Evolutionary conservation across 2,797 vertebrate species (phyloP), one percentile per base, ranked within the genome.

Genomic region (Chaetophractus vellerosus): DNA sequence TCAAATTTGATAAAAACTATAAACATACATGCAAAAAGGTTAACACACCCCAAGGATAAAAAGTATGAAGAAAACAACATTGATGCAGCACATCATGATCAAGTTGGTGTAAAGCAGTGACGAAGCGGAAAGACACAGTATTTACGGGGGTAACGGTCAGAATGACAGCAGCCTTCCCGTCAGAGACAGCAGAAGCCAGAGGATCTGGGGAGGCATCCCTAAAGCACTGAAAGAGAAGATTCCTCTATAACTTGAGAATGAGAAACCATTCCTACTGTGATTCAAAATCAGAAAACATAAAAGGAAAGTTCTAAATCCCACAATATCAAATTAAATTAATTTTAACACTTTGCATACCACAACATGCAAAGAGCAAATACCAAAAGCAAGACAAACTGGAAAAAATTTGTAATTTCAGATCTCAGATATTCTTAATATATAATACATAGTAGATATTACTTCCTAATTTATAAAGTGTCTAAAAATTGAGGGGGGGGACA

Each of bases 271-370:
- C 24, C 74, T 76, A 36, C 28, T 21, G 69, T 52, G 31, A 74
- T 24, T 69, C 84, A 89, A 75, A 85, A 74, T 85, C 59, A 96
- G 28, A 24, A 84, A 89, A 55, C 33, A 23, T 41, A 59, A 66
- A 83, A 91, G 38, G 88, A 92, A 88, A 55, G 24, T 66, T 74
- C 26, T 23, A 80, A 68, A 92, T 75, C 74, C 66, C 12, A 66
- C 48, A 45, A 41, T 48, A n/a, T 63, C 23, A 55, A 72, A 55
- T 55, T 18, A 80, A n/a, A 6, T 2, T 12, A 36, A 38, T 19
- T 55, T 55, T 55, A 55, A 38, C 33, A 23, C 21, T 64, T 24
- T 45, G 24, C 23, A 63, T n/a, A 24, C 38, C 28, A 86, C 72
- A 84, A 74, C 36, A 57, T 19, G 57, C 19, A 33, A 38, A 80